Evolutionary conservation across 2,888 invertebrate genomes (phyloP), one percentile per base, ranked within the genome.

Genomic region (Mesoligia furuncula): DNA sequence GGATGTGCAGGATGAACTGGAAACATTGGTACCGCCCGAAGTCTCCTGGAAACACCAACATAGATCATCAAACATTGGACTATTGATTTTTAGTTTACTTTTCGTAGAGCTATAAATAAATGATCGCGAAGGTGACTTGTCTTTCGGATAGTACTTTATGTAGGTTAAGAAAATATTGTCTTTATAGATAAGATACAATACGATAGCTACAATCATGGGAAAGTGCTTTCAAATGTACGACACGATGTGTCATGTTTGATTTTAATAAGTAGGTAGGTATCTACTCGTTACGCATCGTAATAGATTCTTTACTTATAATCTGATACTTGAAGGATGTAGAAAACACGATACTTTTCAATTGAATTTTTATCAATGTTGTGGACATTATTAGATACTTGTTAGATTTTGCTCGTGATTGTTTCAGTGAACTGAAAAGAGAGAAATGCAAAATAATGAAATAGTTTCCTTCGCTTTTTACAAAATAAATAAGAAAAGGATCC

Each of bases 21-120:
- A 97, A 97, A 86, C 97, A 97, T 95, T 98, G 98, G 93, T 98
- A 98, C 89, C 97, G 97, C 72, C 98, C 98, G 93, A 98, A 98
- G 93, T 98, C 98, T 73, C 98, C 98, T 98, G 94, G 59, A 97
- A 97, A 89, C 70, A 70, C 61, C 54, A 73, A 75, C 57, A 59
- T 62, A 65, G 20, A 65, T 42, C 13, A 69, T 85, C 24, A 84
- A 68, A 75, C 36, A 70, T 64, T 36, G 62, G 42, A 27, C 24
- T 71, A 65, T 69, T 65, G 31, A 68, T 64, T 59, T 62, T 83
- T 48, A 62, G 42, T 36, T 67, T 15, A 48, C 61, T 31, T 62
- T 54, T 61, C 65, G 73, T 73, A 54, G 15, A 45, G 80, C 51
- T 62, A 54, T 73, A 64, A 80, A 66, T 84, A 79, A 73, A n/a